Percentiles rank a stretch among this genome's conserved stretches.
phyloP scores from a whole-genome alignment of 1,140 invertebrate species.

The Drosophila virilis region DNA sequence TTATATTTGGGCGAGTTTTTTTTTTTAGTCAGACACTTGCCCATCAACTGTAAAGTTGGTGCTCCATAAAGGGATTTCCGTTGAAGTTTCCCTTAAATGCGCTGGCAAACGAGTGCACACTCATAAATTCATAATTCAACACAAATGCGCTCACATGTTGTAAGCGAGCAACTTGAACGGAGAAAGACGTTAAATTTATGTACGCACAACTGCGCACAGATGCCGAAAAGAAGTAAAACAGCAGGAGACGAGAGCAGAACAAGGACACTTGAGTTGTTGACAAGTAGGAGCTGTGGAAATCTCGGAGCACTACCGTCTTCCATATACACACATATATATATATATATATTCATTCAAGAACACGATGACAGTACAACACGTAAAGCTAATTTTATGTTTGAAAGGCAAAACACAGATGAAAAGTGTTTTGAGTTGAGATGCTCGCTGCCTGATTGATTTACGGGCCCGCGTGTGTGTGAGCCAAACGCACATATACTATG shows the following conservation, averaged over 20 bases:
- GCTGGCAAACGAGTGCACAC: no score
- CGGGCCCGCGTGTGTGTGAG: constrained; percentile 18
- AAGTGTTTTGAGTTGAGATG: constrained; percentile 33
- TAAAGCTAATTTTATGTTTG: constrained; percentile 58
- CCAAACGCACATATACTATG: neutral
- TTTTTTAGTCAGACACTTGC: constrained; percentile 21
- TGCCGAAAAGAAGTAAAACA: constrained; percentile 37
- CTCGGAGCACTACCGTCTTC: constrained; percentile 30
- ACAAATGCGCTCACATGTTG: constrained; percentile 7
- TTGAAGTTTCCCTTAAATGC: constrained; percentile 15
- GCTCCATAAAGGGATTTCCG: constrained; percentile 39
- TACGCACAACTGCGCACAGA: constrained; percentile 73
- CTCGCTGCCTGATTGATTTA: constrained; percentile 70
- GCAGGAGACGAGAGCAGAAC: constrained; percentile 9
- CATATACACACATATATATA: neutral
- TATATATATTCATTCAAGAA: no score
- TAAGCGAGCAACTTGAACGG: constrained; percentile 8
- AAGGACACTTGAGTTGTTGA: constrained; percentile 71
- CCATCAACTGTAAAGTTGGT: constrained; percentile 10
- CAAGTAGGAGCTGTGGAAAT: constrained; percentile 53
- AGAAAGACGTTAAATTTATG: constrained; percentile 61
- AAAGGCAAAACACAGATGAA: constrained; percentile 17
- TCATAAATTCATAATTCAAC: constrained; percentile 52
- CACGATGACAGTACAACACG: constrained; percentile 33
- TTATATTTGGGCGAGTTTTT: neutral